A percentile compares a stretch with the other conserved stretches of the same genome.
Conservation (phyloP, 2,113 vertebrate genomes). For the Tachysurus fulvidraco region DNA sequence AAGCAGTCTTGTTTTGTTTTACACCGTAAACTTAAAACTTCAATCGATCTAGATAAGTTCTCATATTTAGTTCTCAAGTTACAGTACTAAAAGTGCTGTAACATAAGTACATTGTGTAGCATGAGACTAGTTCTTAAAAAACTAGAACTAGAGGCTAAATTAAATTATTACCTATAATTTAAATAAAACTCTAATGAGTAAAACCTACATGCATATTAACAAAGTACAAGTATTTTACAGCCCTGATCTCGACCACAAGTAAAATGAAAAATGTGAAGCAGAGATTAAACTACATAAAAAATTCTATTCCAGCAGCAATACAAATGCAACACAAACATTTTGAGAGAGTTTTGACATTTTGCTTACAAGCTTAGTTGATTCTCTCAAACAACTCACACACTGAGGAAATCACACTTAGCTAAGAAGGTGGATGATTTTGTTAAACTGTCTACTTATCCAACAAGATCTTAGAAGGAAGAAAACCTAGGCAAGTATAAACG, state of each 20-base stretch:
- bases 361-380: background rate
- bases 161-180: background rate
- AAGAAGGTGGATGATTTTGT: background rate
- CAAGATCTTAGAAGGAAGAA: background rate
- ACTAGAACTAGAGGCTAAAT: background rate
- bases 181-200: background rate
- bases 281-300: background rate
- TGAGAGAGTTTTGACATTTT: background rate
- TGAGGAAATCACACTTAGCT: background rate
- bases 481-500: background rate
- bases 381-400: background rate
- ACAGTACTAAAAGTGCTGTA: background rate
- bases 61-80: background rate
- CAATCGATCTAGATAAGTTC: no score
- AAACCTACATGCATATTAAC: background rate
- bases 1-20: background rate
- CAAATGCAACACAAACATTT: background rate
- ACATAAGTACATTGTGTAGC: background rate
- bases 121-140: background rate
- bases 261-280: background rate
- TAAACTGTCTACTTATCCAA: background rate
- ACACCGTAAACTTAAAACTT: no score
- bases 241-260: background rate
- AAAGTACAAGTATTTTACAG: background rate
- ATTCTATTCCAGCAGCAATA: background rate